phyloP scores from a whole-genome alignment of 1,140 invertebrate species.

The Orchesella cincta region DNA sequence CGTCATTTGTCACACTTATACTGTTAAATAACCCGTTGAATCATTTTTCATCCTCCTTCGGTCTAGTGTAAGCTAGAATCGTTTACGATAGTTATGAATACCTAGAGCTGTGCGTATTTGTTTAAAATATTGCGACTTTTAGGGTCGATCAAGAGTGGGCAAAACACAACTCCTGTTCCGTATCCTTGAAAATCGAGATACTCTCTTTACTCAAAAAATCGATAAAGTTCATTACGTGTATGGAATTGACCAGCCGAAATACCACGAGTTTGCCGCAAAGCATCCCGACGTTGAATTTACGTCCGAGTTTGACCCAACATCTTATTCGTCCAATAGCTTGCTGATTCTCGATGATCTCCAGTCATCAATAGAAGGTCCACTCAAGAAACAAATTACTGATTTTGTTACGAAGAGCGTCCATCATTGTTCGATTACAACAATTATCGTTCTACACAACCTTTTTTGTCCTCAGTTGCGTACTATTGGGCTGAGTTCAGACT shows the following conservation, averaged over 20 bases:
- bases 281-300: neutral
- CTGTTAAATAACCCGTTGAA: too few relatives aligned
- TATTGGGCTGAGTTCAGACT: neutral
- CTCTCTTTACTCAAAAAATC: neutral
- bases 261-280: neutral
- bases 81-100: too few relatives aligned
- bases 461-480: neutral
- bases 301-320: neutral
- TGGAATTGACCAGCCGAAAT: neutral
- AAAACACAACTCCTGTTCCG: neutral
- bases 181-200: neutral
- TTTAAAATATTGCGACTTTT: too few relatives aligned
- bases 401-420: neutral
- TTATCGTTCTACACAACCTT: neutral
- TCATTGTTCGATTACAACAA: neutral
- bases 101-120: too few relatives aligned
- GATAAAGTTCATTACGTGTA: neutral
- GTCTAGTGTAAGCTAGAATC: too few relatives aligned
- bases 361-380: neutral
- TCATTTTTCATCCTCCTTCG: too few relatives aligned
- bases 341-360: neutral
- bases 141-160: neutral
- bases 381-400: neutral
- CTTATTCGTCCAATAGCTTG: neutral
- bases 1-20: too few relatives aligned